Base-by-base conservation (phyloP, 2,888 invertebrate genomes). In the Agrotis exclamationis region DNA sequence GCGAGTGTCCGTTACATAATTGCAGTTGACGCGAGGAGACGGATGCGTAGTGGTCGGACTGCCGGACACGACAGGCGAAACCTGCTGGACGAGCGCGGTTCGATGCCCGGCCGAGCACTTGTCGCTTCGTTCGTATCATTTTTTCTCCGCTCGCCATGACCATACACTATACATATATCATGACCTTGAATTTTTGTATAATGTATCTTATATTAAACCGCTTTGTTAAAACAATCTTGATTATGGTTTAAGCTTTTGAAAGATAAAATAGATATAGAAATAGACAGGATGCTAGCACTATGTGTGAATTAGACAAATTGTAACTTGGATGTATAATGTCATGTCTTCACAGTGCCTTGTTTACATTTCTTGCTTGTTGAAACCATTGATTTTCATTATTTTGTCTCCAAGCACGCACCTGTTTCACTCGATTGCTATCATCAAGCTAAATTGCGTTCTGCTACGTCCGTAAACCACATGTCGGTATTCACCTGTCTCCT, bases 21-120 rank as follows among this genome's bases (percentile, higher is more conserved):
- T 91, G 90, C 88, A 90, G 83, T 90, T 90, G 93, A 92, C 87
- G 85, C 76, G 82, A 77, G 78, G 83, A 85, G 87, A 86, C 88
- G 90, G 89, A 90, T 90, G 90, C 86, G 86, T 80, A 87, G 88
- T 85, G 85, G 75, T 39, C 48, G 74, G 84, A 76, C 74, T 53
- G 86, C 76, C 83, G 80, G 84, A 82, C 83, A 80, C 79, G 77
- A 83, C 87, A 82, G 82, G 88, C 86, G 85, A 90, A 92, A 94
- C 93, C 93, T 91, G 94, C 93, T 89, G 90, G 86, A 86, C 91
- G 85, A 85, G 90, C 91, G 89, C 87, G 89, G 94, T 94, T 93
- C 94, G 93, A 91, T 87, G 92, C 86, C 92, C 93, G 92, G 77
- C 86, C 75, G 88, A 85, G 85, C 92, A 93, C 93, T 93, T 93